Percentiles rank a stretch among this genome's conserved stretches.
These are phyloP conservation scores for Acanthopleura granulata DNA, from an alignment of 2,888 invertebrate species.

Conservation along the genomic window DNA sequence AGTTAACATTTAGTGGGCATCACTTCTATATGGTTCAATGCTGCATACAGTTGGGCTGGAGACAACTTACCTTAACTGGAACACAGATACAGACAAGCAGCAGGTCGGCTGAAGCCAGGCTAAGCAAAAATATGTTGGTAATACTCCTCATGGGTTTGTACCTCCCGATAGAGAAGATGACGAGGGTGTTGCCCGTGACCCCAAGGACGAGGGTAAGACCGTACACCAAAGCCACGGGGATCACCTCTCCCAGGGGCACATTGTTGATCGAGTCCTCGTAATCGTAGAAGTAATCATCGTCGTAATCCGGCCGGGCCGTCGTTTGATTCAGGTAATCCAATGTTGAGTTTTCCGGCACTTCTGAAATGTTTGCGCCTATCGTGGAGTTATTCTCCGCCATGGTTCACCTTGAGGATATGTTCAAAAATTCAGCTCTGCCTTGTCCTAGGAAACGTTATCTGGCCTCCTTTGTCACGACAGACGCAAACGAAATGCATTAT, in stretches of 20 bases:
- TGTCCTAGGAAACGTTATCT: no score
- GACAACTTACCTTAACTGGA: conserved; percentile 77
- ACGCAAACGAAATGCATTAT: no score
- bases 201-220: conserved; percentile 76
- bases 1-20: no score
- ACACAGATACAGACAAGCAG: conserved; percentile 79
- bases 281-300: conserved; percentile 70
- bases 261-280: conserved; percentile 67
- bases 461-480: no score
- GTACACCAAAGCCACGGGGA: conserved; percentile 75
- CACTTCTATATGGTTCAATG: no score
- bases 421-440: no score
- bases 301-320: not conserved
- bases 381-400: no score
- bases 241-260: conserved; percentile 74
- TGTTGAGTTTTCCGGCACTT: no score
- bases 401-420: no score
- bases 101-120: conserved; percentile 79
- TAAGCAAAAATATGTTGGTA: conserved; percentile 80
- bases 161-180: conserved; percentile 74
- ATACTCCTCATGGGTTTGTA: conserved; percentile 75
- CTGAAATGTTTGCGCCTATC: no score
- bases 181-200: conserved; percentile 74
- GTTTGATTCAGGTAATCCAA: no score
- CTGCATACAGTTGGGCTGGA: not conserved